Base-by-base conservation (phyloP, 2,113 vertebrate species). In the Lathamus discolor region DNA sequence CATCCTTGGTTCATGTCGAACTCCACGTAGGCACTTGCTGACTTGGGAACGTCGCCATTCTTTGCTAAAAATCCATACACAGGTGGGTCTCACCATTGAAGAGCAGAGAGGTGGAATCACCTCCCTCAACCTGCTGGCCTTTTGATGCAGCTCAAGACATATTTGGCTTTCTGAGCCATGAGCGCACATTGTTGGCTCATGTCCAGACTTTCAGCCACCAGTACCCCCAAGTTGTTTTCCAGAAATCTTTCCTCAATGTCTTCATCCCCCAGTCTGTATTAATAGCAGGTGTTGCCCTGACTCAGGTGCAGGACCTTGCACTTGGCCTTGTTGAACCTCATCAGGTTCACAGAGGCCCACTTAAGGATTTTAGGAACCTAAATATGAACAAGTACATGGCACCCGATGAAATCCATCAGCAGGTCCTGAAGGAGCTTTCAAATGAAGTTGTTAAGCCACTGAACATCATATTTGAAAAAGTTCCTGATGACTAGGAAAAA, bases 281-380 rank as follows among this genome's bases (percentile, higher is more conserved):
- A 33, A 31, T 49, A 31, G 10, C 7, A 5, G 43, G 9, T 7
- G 22, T 59, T 57, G 29, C 15, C 8, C 10, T 0, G 0, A 22
- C 4, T 29, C n/a, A 55, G 24, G 49, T 48, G 17, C n/a, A 55
- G n/a, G 12, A 73, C 35, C 17, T 25, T 73, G 10, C 16, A 57
- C 29, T 41, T 88, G 41, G 10, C 35, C 5, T 49, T 43, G 25
- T 41, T 57, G 13, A 43, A 73, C 13, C 29, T 66, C 25, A 37
- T 51, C 33, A 35, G 13, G 22, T 35, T 59, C 57, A 24, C 22
- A 59, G 22, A 23, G 4, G 13, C 33, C 57, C 33, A 24, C 33
- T 35, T 59, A 59, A 59, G 57, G 33, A n/a, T 57, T 33, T 57
- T 57, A n/a, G 12, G 13, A 59, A 23, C 57, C 57, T 35, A 13